Evolutionary conservation across 2,113 vertebrate genomes (phyloP), one percentile per base, ranked within the genome.

Genomic region (Oreochromis spilurus): DNA sequence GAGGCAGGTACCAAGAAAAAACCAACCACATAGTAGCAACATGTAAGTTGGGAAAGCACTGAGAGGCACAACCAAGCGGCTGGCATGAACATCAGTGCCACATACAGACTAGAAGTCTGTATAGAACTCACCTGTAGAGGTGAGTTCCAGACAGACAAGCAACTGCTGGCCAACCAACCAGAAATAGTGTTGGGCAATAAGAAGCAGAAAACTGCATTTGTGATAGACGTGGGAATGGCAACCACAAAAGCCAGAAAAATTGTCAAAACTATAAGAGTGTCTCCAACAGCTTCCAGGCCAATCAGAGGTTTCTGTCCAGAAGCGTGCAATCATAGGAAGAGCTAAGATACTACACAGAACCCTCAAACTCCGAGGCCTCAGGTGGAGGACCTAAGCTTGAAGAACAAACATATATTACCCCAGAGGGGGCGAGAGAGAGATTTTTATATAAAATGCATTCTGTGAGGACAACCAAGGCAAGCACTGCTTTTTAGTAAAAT

Each of bases 231-330:
- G 36, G 36, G 19, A 40, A 67, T 67, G 11, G 34, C 60, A 65
- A 65, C 60, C 1, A 62, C 58, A 5, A 65, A 65, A n/a, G 60
- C 60, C 34, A 65, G 60, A 65, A n/a, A 38, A 65, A 65, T n/a
- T 38, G 4, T 38, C 60, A n/a, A 65, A 65, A 65, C 60, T 65
- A n/a, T n/a, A 38, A 65, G 19, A 65, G 34, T 65, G 60, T n/a
- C 19, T 65, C 10, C 60, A 65, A 7, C 60, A 38, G 34, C 19
- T 38, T 65, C 34, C 19, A 21, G 60, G 60, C 19, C 10, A 65
- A 21, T n/a, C 60, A 65, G 10, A 38, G 60, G 11, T 67, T 13
- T 67, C 34, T 67, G 19, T 40, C 62, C 62, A 67, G 19, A 67
- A 40, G 62, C 2, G 4, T 67, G 4, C 2, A 67, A 21, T 67